Percentiles rank a stretch among this genome's conserved stretches.
These are phyloP conservation scores for Corvus moneduloides DNA, from an alignment of 2,113 vertebrate species.

Conservation along the genomic window DNA sequence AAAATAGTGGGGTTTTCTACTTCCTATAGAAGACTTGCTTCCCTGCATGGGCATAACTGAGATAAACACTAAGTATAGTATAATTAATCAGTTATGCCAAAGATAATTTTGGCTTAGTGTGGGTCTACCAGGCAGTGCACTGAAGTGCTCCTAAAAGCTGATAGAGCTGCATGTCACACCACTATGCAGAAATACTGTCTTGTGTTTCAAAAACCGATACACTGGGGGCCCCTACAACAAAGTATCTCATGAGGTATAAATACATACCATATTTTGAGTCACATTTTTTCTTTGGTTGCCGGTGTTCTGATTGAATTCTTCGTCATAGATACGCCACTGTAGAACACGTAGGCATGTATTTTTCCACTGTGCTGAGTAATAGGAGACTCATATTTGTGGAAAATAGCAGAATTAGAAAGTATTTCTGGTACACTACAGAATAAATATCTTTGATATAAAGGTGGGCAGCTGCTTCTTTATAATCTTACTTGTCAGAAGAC, in stretches of 20 bases:
- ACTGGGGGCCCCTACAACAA: neutral
- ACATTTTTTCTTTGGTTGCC: neutral
- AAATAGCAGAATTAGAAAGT: neutral
- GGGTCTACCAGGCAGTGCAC: neutral
- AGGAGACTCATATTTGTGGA: neutral
- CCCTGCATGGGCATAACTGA: neutral
- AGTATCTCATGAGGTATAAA: neutral
- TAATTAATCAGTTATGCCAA: neutral
- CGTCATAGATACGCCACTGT: neutral
- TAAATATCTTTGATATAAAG: neutral
- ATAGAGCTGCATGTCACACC: neutral
- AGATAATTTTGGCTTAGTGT: neutral
- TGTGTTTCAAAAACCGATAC: neutral
- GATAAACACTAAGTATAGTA: neutral
- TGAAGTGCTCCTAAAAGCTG: neutral
- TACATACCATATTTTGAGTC: neutral
- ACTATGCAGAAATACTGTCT: neutral
- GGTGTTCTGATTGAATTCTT: neutral
- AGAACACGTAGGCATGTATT: neutral
- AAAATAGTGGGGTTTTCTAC: fast-evolving
- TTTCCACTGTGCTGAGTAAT: neutral
- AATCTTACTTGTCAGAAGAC: neutral
- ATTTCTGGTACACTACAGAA: neutral
- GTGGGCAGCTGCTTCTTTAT: neutral
- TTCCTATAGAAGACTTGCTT: neutral